Base-by-base conservation (phyloP, 2,888 invertebrate genomes). In the Thecocarcelia acutangulata region DNA sequence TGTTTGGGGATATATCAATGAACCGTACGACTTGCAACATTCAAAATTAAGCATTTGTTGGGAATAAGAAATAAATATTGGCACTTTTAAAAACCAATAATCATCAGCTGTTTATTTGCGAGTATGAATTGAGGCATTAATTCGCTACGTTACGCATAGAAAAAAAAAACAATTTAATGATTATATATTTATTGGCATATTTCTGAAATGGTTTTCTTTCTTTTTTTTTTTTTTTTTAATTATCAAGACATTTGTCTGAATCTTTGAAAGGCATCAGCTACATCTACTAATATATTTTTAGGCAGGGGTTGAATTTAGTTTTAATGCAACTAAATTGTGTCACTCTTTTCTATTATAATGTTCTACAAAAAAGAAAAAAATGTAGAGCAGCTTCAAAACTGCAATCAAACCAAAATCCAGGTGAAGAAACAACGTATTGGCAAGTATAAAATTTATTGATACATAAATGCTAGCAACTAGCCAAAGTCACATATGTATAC, bases 371-470 rank as follows among this genome's bases (percentile, higher is more conserved):
- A 40, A 6, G 8, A 33, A 33, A 6, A 8, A 33, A 74, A 74
- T 64, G 33, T 75, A 75, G 59, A 78, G 69, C 77, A 82, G 44
- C 37, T 24, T 42, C 56, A 4, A 48, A 40, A 63, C 19, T 33
- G 21, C 37, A 76, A 19, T 69, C 24, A 33, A 52, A 50, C 19
- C 17, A 46, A 48, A 64, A 61, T n/a, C 59, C 66, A 79, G 72
- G 74, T 82, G 82, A 82, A 56, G 61, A 52, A 48, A 66, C 50
- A 74, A 70, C n/a, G n/a, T 78, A 70, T 82, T 74, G 69, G 74
- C 74, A 81, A 81, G 69, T 77, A 72, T 68, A 50, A 37, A 46
- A 56, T 63, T 69, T 72, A 72, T 66, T 58, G 50, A 58, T 58
- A 70, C 54, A 37, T 42, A 40, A 69, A 68, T 40, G 42, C 61